A percentile compares a stretch with the other conserved stretches of the same genome.
These are phyloP conservation scores for Simalia tracyae DNA, from an alignment of 2,797 vertebrate species.

Conservation along the genomic window DNA sequence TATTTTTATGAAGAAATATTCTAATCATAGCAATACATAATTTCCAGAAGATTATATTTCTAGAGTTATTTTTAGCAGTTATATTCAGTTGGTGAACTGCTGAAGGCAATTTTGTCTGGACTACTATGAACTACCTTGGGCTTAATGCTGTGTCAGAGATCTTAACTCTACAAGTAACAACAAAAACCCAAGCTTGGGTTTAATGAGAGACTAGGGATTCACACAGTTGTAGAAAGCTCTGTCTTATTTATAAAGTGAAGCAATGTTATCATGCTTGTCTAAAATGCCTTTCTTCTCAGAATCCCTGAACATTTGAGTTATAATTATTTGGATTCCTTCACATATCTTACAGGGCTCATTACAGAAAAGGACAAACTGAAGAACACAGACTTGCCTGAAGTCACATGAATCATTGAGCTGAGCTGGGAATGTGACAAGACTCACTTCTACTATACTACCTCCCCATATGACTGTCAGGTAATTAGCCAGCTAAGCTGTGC, in stretches of 20 bases:
- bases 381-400: slow-evolving; percentile 9
- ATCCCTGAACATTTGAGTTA: slow-evolving; percentile 15
- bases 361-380: not conserved
- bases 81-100: not conserved
- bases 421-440: slow-evolving; percentile 19
- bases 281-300: slow-evolving; percentile 34
- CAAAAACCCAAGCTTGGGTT: not conserved
- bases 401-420: slow-evolving; percentile 26
- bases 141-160: not conserved
- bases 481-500: not conserved
- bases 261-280: not conserved
- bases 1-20: not conserved
- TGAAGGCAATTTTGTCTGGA: not conserved
- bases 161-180: not conserved
- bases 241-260: slow-evolving; percentile 12
- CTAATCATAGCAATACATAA: not conserved
- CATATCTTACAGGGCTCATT: slow-evolving; percentile 6
- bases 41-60: not conserved
- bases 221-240: slow-evolving; percentile 16
- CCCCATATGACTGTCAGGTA: not conserved
- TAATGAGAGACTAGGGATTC: not conserved
- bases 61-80: not conserved
- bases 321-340: slow-evolving; percentile 31
- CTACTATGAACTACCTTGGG: not conserved
- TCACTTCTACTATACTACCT: not conserved